A percentile compares a stretch with the other conserved stretches of the same genome.
phyloP scores from a whole-genome alignment of 1,140 invertebrate species.

The Drosophila subobscura region DNA sequence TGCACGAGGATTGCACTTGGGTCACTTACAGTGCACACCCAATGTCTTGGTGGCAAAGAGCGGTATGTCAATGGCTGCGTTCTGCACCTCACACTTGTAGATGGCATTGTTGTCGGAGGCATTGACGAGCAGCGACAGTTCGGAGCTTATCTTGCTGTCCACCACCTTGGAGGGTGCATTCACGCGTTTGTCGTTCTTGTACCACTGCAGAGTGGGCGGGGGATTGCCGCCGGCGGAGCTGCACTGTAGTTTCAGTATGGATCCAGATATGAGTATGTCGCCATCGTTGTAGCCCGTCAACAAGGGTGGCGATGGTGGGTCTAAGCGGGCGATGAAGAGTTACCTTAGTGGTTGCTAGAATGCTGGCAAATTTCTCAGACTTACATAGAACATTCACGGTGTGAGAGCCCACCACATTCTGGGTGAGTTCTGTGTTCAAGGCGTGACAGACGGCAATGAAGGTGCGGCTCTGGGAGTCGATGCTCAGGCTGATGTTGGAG shows the following conservation, averaged over 20 bases:
- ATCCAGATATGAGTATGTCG: slow-evolving; percentile 91
- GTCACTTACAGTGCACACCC: slow-evolving; percentile 94
- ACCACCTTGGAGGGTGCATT: slow-evolving; percentile 87
- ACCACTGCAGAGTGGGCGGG: slow-evolving; percentile 93
- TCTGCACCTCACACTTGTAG: slow-evolving; percentile 95
- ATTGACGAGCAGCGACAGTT: slow-evolving; percentile 92
- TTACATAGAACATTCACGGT: slow-evolving; percentile 96
- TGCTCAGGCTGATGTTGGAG: slow-evolving; percentile 92
- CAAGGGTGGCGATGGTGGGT: slow-evolving; percentile 93
- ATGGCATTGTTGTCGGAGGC: slow-evolving; percentile 95
- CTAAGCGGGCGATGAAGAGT: slow-evolving; percentile 84
- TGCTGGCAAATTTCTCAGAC: slow-evolving; percentile 82
- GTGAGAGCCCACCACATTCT: slow-evolving; percentile 93
- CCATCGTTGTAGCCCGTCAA: slow-evolving; percentile 93
- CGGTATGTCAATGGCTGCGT: slow-evolving; percentile 94
- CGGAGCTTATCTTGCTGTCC: slow-evolving; percentile 92
- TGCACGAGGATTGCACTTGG: accelerated
- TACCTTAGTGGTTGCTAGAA: background rate
- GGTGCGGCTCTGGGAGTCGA: slow-evolving; percentile 89
- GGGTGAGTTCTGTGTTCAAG: slow-evolving; percentile 91
- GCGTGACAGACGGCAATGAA: slow-evolving; percentile 94
- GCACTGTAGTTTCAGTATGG: slow-evolving; percentile 93
- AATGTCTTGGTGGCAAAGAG: slow-evolving; percentile 91
- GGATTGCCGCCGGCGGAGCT: slow-evolving; percentile 97
- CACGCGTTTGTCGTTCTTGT: slow-evolving; percentile 92